These are phyloP conservation scores for Dryocosmus kuriphilus DNA, from an alignment of 2,888 invertebrate species.

Conservation along the genomic window DNA sequence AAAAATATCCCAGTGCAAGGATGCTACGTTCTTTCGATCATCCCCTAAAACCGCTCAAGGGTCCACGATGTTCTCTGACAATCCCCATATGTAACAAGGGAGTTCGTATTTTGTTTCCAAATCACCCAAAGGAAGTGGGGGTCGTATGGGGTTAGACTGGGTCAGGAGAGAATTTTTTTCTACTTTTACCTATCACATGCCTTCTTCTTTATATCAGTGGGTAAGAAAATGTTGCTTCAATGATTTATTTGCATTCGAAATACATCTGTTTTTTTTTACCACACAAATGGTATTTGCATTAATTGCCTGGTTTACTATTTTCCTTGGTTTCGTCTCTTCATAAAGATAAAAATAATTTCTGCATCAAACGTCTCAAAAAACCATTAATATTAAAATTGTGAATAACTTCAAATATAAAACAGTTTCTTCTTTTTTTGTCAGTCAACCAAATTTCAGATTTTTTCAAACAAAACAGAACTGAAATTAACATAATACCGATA, in stretches of 20 bases:
- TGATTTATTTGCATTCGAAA: slow-evolving; percentile 15
- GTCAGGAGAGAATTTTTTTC: slow-evolving; percentile 7
- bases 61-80: background rate
- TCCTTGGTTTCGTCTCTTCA: too few species aligned
- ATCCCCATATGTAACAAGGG: background rate
- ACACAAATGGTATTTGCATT: too few species aligned
- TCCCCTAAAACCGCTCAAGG: slow-evolving; percentile 3
- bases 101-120: slow-evolving; percentile 10
- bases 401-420: too few species aligned
- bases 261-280: background rate
- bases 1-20: background rate
- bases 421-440: too few species aligned
- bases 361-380: too few species aligned
- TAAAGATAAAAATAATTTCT: background rate
- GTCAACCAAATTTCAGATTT: too few species aligned
- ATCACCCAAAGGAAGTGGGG: slow-evolving; percentile 2
- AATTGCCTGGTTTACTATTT: too few species aligned
- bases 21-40: background rate
- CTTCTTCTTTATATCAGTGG: slow-evolving; percentile 19
- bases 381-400: too few species aligned
- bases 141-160: slow-evolving; percentile 20
- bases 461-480: background rate
- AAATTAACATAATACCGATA: background rate
- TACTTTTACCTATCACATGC: background rate
- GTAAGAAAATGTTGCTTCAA: background rate